Evolutionary conservation across 1,140 invertebrate species (phyloP), one percentile per base, ranked within the genome.

Genomic region (Tetranychus urticae): DNA sequence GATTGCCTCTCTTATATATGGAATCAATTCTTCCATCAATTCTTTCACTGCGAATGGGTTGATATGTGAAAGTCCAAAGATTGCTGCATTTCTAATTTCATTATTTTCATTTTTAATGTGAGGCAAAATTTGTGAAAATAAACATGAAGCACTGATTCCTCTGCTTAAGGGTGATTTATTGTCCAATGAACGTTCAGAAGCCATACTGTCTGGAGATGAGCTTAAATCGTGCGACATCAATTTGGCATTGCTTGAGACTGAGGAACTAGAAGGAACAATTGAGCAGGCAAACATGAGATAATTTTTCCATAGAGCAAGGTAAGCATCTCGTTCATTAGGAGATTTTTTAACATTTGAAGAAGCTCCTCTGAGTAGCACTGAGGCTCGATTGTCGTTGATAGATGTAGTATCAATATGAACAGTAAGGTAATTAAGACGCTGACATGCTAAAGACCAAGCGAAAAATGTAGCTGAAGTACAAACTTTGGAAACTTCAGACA

Each of bases 351-450:
- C 76, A 65, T 73, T 72, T 1, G 67, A 61, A 23, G 54, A 58
- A 5, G 63, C 23, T 33, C 63, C 56, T 70, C 87, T 71, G 39
- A 98, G 74, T 8, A 97, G 76, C 1, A 50, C 61, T 0, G 91
- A 97, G 2, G 91, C 89, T 67, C 92, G 79, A 70, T 93, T 96
- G 70, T 97, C 93, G 72, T 85, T 94, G 10, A 92, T 86, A n/a
- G 89, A 88, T 36, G 88, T 92, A 68, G 61, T 89, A 78, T 97
- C 93, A 13, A 99, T 84, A 62, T 92, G 84, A 56, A 84, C 82
- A 70, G 86, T 94, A 0, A 97, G 76, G 1, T 86, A 82, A 66
- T 87, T 88, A 45, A 97, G 80, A 63, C 93, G 79, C 0, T 83
- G 82, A 73, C 88, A 94, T 4, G 97, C 82, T 64, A 94, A 86